These are phyloP conservation scores for Dryobates pubescens DNA, from an alignment of 2,797 vertebrate genomes.

Conservation along the genomic window DNA sequence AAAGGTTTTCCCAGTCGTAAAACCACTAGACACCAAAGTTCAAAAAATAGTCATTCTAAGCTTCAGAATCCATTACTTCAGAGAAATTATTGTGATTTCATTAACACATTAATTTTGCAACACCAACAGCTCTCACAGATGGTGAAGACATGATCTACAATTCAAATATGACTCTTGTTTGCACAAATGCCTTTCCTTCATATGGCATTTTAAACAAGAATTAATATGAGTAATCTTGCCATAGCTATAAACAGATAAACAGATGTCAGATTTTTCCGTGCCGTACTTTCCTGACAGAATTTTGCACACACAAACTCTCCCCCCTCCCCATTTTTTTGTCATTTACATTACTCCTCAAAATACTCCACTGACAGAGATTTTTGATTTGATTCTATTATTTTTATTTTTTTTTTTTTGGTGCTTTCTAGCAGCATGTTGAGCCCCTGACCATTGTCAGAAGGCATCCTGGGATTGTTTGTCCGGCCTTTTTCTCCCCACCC, in stretches of 20 bases:
- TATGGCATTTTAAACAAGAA: constrained; percentile 89
- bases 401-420: constrained; percentile 13
- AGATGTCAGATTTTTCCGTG: constrained; percentile 84
- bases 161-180: constrained; percentile 89
- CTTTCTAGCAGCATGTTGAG: constrained; percentile 39
- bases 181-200: constrained; percentile 87
- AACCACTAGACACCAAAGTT: constrained; percentile 81
- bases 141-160: constrained; percentile 87
- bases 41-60: constrained; percentile 82
- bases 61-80: constrained; percentile 82
- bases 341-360: constrained; percentile 69
- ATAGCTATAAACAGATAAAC: constrained; percentile 89
- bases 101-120: constrained; percentile 89
- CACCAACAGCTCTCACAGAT: constrained; percentile 88
- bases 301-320: constrained; percentile 68
- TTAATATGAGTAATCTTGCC: constrained; percentile 87
- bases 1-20: constrained; percentile 81
- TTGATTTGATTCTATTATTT: neutral
- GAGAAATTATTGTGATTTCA: constrained; percentile 89
- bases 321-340: neutral
- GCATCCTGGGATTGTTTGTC: constrained; percentile 23
- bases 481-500: neutral
- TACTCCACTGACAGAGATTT: constrained; percentile 42
- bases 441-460: constrained; percentile 39
- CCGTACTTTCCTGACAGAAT: constrained; percentile 79